Conservation (phyloP, 2,113 vertebrate species). For the Corythornis vintsioides region DNA sequence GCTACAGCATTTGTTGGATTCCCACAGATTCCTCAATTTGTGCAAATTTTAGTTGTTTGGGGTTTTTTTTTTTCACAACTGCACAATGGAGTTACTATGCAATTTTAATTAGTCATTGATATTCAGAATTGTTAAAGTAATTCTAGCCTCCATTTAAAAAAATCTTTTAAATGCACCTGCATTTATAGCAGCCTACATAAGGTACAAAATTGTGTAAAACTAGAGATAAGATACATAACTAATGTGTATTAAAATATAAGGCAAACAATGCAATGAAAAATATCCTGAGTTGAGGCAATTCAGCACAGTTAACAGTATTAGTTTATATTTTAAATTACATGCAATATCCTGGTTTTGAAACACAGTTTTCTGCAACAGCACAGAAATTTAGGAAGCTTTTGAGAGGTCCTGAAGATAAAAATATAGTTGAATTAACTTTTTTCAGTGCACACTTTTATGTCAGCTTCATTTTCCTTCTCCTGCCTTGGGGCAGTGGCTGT, state of each 20-base stretch:
- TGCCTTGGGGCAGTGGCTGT: background rate
- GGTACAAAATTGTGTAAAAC: background rate
- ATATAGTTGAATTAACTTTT: background rate
- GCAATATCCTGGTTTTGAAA: background rate
- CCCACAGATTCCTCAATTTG: background rate
- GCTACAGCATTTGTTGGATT: background rate
- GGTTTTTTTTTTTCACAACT: background rate
- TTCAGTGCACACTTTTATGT: background rate
- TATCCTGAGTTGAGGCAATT: background rate
- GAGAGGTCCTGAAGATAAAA: background rate
- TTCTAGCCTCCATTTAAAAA: background rate
- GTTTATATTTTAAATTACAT: background rate
- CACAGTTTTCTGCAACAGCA: background rate
- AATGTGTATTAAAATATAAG: background rate
- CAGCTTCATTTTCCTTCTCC: background rate
- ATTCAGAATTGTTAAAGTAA: background rate
- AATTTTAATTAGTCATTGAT: background rate
- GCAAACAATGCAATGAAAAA: background rate
- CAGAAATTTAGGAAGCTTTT: background rate
- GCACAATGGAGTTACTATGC: background rate
- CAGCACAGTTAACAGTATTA: background rate
- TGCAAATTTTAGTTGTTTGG: background rate
- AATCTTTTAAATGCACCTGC: background rate
- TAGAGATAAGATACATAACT: background rate
- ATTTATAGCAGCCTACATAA: background rate